Evolutionary conservation across 2,797 vertebrate genomes (phyloP), one percentile per base, ranked within the genome.

Genomic region (Basileuterus tristriatus): DNA sequence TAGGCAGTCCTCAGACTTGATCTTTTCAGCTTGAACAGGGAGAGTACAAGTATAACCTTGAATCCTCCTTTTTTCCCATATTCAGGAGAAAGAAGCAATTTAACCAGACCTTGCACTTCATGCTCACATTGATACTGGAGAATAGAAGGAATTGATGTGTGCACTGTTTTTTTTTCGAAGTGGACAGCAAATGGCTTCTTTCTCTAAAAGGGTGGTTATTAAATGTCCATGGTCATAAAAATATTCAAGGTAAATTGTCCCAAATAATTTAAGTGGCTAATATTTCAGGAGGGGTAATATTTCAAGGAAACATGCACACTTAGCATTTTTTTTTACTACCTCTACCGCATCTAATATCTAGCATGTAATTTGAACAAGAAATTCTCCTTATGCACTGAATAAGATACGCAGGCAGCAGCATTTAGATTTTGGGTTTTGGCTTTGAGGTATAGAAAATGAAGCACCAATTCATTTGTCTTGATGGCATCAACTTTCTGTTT

Each of bases 261-360:
- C 23, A 41, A 59, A 85, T 72, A 47, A 52, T 77, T 79, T 80
- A 93, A 87, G 77, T 74, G 18, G 11, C 36, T 83, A 76, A 36
- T 4, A 11, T 60, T 32, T 74, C 36, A 52, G 34, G 8, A 70
- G 7, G 60, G 6, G 13, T 60, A 68, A 10, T 6, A 52, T 83
- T 91, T 87, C 63, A 77, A 83, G 67, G 4, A 24, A 59, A 39
- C 9, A 12, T 68, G 4, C 15, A 76, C n/a, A 24, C 21, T n/a
- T 49, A 59, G 30, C 44, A 59, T 77, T 77, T 88, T 26, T 75
- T 83, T 72, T 62, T 16, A 26, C 30, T 72, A 12, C 5, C 8
- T 69, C 30, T 89, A 65, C 20, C 23, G 7, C 22, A 32, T 17
- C 39, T 53, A 39, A 34, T 75, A 22, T 41, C 21, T 27, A 21